phyloP scores from a whole-genome alignment of 2,888 invertebrate species.

The Tholera decimalis region DNA sequence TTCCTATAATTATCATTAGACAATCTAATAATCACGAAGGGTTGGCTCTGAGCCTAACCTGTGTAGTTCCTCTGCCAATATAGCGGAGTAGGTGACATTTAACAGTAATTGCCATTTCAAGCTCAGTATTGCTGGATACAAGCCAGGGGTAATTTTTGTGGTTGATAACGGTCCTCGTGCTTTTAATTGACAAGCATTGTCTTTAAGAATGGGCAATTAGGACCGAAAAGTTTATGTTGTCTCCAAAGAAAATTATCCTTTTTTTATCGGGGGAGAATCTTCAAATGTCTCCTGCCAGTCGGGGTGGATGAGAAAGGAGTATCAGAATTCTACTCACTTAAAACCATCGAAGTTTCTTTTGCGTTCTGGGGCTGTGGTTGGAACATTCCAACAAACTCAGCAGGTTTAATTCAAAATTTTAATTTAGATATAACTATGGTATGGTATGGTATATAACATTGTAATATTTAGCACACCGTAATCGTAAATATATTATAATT shows the following conservation, averaged over 20 bases:
- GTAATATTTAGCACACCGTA: no score
- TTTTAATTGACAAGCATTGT: constrained; percentile 50
- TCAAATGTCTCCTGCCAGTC: no score
- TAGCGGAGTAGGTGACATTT: constrained; percentile 70
- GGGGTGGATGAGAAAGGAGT: no score
- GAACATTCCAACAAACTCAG: no score
- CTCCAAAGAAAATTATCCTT: constrained; percentile 6
- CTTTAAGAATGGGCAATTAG: constrained; percentile 44
- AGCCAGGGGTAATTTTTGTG: constrained; percentile 69
- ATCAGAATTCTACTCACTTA: no score
- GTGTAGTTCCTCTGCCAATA: constrained; percentile 73
- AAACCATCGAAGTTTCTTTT: neutral
- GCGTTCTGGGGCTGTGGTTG: neutral
- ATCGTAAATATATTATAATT: no score
- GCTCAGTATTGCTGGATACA: constrained; percentile 71
- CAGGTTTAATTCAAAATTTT: no score
- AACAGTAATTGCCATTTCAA: constrained; percentile 72
- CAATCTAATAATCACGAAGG: constrained; percentile 61
- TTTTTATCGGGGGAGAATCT: no score
- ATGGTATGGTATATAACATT: no score
- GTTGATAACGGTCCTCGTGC: constrained; percentile 49
- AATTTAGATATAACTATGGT: no score
- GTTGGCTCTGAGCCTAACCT: constrained; percentile 78
- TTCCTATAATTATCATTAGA: constrained; percentile 47
- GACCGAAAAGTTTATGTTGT: constrained; percentile 9